Evolutionary conservation across 2,113 vertebrate species (phyloP), one percentile per base, ranked within the genome.

Genomic region (Oncorhynchus mykiss): DNA sequence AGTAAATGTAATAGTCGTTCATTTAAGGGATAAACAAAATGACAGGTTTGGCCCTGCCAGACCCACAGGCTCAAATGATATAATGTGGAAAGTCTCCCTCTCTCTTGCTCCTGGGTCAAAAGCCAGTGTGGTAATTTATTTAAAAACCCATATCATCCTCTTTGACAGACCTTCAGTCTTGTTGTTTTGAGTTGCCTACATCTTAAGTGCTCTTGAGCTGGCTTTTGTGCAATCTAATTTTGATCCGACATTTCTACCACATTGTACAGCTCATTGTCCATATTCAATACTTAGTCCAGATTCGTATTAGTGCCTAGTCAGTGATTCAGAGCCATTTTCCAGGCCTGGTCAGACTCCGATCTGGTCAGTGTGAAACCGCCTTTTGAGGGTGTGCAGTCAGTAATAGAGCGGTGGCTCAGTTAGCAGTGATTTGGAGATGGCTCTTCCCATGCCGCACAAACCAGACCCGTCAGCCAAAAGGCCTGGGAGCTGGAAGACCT

Each of bases 1-100:
- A 77, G 79, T 82, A 82, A 67, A 86, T 85, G 79, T 88, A 88
- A 83, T 85, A 89, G 77, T 84, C 75, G 24, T 84, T 89, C 86
- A 85, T 89, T 90, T 91, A 89, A 81, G 76, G 85, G 86, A 87
- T 89, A 82, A 89, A 84, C 81, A 81, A 88, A 92, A 90, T 91
- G 81, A 78, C 77, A 75, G 84, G 86, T 87, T 92, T 87, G 75
- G 73, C 66, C 39, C 9, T 89, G 90, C 88, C 90, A 91, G 89
- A 87, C 85, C 84, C 78, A 69, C 14, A 45, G 76, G 78, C 82
- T 79, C 77, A 75, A 84, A 90, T 83, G 81, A 85, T 80, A 82
- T 84, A 75, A 84, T 83, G 78, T 82, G 83, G 86, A 86, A 87
- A 90, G 69, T 83, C 80, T 82, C 66, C 70, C 64, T 80, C 68